These are phyloP conservation scores for Malthinus flaveolus DNA, from an alignment of 2,888 invertebrate species.

Conservation along the genomic window DNA sequence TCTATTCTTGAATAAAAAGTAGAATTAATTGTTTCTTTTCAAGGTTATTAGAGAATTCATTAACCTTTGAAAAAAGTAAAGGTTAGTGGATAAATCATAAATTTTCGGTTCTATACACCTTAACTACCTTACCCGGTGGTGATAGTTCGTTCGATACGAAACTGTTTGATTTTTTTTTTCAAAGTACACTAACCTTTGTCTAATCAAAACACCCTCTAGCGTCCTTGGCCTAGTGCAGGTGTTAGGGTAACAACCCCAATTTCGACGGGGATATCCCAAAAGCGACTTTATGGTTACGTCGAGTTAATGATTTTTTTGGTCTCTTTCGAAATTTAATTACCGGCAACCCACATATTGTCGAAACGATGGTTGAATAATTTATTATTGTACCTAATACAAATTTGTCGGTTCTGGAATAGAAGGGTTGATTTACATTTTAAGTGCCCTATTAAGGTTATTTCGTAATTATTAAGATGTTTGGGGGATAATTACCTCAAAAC, in stretches of 20 bases:
- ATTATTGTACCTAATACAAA: too few species aligned
- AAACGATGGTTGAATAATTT: too few species aligned
- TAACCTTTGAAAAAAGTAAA: slow-evolving; percentile 53
- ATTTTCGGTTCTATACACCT: too few species aligned
- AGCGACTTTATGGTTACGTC: neutral
- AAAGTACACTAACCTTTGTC: slow-evolving; percentile 2
- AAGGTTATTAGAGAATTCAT: slow-evolving; percentile 53
- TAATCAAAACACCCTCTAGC: slow-evolving; percentile 13
- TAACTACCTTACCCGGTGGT: too few species aligned
- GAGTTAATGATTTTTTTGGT: neutral
- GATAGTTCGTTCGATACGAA: neutral
- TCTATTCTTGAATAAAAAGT: slow-evolving; percentile 33
- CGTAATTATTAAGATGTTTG: too few species aligned
- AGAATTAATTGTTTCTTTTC: slow-evolving; percentile 41
- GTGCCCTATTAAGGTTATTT: too few species aligned
- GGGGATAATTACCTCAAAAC: neutral
- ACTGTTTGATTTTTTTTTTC: slow-evolving; percentile 1
- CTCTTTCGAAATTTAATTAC: too few species aligned
- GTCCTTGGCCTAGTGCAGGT: slow-evolving; percentile 28
- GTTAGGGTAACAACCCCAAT: slow-evolving; percentile 24
- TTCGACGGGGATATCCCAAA: neutral
- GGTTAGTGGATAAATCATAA: slow-evolving; percentile 28
- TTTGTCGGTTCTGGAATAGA: too few species aligned
- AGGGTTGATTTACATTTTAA: too few species aligned
- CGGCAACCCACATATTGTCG: too few species aligned